Evolutionary conservation across 2,797 vertebrate species (phyloP), one percentile per base, ranked within the genome.

Genomic region (Phrynocephalus guinanensis): DNA sequence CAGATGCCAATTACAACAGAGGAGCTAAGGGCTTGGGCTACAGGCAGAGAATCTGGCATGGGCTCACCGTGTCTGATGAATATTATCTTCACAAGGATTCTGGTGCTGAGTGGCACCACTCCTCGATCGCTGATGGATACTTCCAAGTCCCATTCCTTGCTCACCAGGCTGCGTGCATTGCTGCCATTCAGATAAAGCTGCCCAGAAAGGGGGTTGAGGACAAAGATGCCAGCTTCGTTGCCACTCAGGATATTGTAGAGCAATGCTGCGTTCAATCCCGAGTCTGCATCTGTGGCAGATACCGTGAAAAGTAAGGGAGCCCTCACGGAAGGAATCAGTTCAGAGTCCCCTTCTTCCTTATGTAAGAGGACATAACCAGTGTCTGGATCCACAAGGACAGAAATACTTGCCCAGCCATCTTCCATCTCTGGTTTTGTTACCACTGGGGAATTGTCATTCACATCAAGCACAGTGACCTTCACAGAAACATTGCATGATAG

Each of bases 161-260:
- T 98, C 0, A 97, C 96, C 1, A 99, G 97, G 91, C 97, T 96
- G n/a, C 98, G 98, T 78, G 97, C 97, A 0, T 99, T 99, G 92
- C 97, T 98, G 90, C 96, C 44, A 0, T 98, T 99, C 71, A 99
- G 96, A 87, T 97, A 98, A 15, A 99, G 92, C 89, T 98, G 97
- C 0, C 99, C 98, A 3, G 96, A 94, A 18, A 91, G 26, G 11
- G 97, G 92, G 63, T 98, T 97, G 93, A 99, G 93, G 93, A 95
- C 91, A 91, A 99, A 99, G 63, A 98, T 94, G 24, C 82, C 89
- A 0, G 87, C 48, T 0, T 95, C 94, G 18, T 97, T 97, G n/a
- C 96, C 97, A 0, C 95, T 93, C 56, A 79, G 90, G 66, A 99
- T 96, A 30, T 92, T 87, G 82, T 98, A 99, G 72, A 92, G 92